phyloP scores from a whole-genome alignment of 2,888 invertebrate species.

The Cactoblastis cactorum region DNA sequence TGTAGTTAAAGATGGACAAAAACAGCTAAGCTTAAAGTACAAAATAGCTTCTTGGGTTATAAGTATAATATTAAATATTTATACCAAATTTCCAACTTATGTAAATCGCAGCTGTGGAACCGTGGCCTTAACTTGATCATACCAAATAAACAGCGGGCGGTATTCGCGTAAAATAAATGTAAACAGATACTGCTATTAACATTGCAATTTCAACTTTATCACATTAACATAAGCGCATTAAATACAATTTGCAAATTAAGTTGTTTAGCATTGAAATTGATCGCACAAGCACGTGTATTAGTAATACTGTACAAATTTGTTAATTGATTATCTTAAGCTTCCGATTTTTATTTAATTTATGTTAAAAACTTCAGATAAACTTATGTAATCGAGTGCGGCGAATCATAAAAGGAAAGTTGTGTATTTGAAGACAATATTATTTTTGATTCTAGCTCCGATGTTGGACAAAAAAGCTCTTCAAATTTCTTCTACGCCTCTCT shows the following conservation, averaged over 20 bases:
- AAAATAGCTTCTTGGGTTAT: no score
- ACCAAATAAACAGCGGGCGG: conserved; percentile 67
- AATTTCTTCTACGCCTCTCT: no score
- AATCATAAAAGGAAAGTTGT: no score
- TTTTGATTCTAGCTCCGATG: no score
- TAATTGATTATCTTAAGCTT: conserved; percentile 44
- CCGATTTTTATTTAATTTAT: no score
- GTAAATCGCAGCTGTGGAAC: neutral
- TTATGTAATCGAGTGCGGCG: no score
- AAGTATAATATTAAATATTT: neutral
- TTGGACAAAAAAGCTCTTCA: no score
- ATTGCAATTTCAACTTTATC: conserved; percentile 36
- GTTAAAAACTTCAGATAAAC: no score
- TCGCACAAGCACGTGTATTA: conserved; percentile 37
- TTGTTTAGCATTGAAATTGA: conserved; percentile 40
- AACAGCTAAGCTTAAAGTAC: no score
- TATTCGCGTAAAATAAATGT: conserved; percentile 38
- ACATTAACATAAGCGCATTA: conserved; percentile 20
- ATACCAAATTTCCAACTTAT: neutral
- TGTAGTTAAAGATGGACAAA: no score
- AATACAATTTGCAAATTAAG: conserved; percentile 33
- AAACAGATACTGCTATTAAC: conserved; percentile 38
- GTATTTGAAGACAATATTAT: no score
- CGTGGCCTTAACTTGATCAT: conserved; percentile 35
- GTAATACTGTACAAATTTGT: conserved; percentile 48